Conservation (phyloP, 2,888 invertebrate genomes). For the Nomada fabriciana region DNA sequence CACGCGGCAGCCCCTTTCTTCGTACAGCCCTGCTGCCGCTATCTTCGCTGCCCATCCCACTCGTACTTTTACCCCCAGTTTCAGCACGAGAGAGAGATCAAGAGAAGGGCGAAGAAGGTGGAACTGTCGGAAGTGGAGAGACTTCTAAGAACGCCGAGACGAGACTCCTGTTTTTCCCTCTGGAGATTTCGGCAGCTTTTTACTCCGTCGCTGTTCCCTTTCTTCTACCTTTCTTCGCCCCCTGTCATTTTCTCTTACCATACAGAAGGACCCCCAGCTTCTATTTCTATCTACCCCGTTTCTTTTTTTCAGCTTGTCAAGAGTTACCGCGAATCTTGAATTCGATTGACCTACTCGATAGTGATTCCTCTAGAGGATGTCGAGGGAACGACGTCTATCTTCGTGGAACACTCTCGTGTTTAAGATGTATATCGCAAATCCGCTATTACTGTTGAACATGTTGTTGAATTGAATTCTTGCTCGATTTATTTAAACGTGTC, state of each 20-base stretch:
- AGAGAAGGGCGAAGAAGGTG: conserved; percentile 48
- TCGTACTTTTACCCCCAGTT: conserved; percentile 41
- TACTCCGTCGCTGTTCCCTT: conserved; percentile 52
- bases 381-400: neutral
- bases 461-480: neutral
- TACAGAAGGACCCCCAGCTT: neutral
- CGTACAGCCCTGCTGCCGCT: conserved; percentile 63
- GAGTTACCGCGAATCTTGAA: conserved; percentile 2
- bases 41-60: conserved; percentile 60
- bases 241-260: conserved; percentile 5
- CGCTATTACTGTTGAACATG: too few relatives aligned
- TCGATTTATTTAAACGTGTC: neutral
- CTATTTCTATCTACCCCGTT: neutral
- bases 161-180: conserved; percentile 68
- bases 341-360: neutral
- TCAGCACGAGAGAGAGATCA: conserved; percentile 52
- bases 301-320: neutral
- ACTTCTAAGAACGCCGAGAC: conserved; percentile 57
- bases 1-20: conserved; percentile 64
- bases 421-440: neutral
- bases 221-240: conserved; percentile 35
- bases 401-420: neutral
- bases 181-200: conserved; percentile 71
- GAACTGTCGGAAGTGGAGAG: conserved; percentile 27
- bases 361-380: neutral